Evolutionary conservation across 1,140 invertebrate genomes (phyloP), one percentile per base, ranked within the genome.

Genomic region (Grapholita molesta): DNA sequence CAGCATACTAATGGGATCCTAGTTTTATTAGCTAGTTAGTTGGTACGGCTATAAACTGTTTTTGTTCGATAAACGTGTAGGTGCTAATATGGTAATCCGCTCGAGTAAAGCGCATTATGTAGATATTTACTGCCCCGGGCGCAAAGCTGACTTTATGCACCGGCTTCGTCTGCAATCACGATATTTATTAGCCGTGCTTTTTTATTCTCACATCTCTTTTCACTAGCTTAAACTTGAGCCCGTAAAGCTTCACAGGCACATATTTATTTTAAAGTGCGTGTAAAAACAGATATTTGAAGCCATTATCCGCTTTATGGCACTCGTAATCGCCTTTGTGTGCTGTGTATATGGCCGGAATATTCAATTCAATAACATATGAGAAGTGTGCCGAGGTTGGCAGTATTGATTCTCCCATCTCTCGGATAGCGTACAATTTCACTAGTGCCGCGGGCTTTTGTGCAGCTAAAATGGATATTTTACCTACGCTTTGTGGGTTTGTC

Each of bases 381-480:
- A 61, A 61, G 55, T 61, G 55, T 61, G 55, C 55, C 55, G 55
- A 61, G 55, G 55, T 61, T 61, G 55, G 55, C 25, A 61, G 25
- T 61, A 61, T 61, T 61, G 55, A 61, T 61, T 61, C 28, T 61
- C 55, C 25, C 55, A 61, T 61, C 55, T 57, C 53, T 61, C 55
- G 55, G 55, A 61, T 61, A 28, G 24, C 55, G 55, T 61, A 61
- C 55, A 61, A 61, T 61, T 61, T 61, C 55, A 61, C 55, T 30
- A 28, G n/a, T 30, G 42, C 42, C 12, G 42, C 12, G 15, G 55
- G 55, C 28, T 28, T 61, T 61, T 61, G 55, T 61, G 55, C 55
- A 61, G 9, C 55, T 61, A 61, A 61, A 61, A 61, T 61, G 55
- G 55, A 61, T 61, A 61, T 61, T 61, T 61, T 61, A 61, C 55